These are phyloP conservation scores for Helleia helle DNA, from an alignment of 2,888 invertebrate species.

Conservation along the genomic window DNA sequence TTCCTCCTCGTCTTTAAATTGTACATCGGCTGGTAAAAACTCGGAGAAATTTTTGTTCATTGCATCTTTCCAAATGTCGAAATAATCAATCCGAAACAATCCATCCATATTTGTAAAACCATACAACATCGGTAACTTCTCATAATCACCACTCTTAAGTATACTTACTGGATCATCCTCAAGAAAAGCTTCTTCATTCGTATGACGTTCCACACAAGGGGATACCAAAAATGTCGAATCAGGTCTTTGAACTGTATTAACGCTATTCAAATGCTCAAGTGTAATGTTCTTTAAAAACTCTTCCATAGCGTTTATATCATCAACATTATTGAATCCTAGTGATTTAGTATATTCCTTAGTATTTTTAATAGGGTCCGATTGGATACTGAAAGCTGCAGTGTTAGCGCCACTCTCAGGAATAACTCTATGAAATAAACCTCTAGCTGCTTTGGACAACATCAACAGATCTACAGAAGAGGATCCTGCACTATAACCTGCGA, in stretches of 20 bases:
- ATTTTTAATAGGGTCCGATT: constrained; percentile 32
- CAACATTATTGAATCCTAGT: constrained; percentile 27
- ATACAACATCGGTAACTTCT: constrained; percentile 31
- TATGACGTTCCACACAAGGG: constrained; percentile 29
- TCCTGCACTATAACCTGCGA: constrained; percentile 41
- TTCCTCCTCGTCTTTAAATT: constrained; percentile 30
- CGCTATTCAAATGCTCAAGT: constrained; percentile 24
- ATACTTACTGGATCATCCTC: constrained; percentile 30
- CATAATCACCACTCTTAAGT: constrained; percentile 27
- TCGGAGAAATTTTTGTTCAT: constrained; percentile 45
- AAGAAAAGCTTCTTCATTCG: constrained; percentile 27
- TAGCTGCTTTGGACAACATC: constrained; percentile 31
- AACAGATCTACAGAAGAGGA: constrained; percentile 36
- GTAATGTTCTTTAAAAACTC: constrained; percentile 33
- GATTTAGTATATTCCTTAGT: constrained; percentile 33
- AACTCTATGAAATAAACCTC: constrained; percentile 38
- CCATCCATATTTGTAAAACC: constrained; percentile 35
- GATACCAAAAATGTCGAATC: constrained; percentile 22
- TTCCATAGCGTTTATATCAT: constrained; percentile 32
- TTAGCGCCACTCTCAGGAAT: constrained; percentile 38
- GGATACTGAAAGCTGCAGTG: constrained; percentile 27
- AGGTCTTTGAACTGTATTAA: constrained; percentile 12
- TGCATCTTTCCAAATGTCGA: constrained; percentile 21
- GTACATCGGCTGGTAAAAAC: constrained; percentile 38
- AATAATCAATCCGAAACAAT: constrained; percentile 17